phyloP scores from a whole-genome alignment of 2,113 vertebrate genomes.

The Maccullochella peelii region DNA sequence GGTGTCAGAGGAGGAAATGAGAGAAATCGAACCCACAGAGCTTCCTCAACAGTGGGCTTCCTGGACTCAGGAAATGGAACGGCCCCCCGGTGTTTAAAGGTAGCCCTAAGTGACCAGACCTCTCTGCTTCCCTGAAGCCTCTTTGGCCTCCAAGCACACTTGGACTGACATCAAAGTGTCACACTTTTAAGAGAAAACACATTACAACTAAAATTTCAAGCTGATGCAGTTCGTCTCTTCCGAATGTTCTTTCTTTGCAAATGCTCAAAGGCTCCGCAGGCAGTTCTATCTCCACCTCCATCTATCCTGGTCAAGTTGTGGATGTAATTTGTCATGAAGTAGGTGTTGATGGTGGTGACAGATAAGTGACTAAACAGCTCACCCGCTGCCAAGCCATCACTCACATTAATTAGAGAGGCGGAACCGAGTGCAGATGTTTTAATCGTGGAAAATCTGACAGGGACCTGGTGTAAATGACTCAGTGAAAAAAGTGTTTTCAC shows the following conservation, averaged over 20 bases:
- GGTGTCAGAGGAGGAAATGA: conserved; percentile 79
- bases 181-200: conserved; percentile 70
- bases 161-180: conserved; percentile 67
- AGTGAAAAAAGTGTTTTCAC: too few species aligned
- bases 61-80: conserved; percentile 79
- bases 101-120: conserved; percentile 62
- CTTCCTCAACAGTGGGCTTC: conserved; percentile 74
- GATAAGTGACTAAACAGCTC: conserved; percentile 69
- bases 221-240: not conserved
- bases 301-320: conserved; percentile 63
- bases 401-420: conserved; percentile 51
- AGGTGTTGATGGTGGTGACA: conserved; percentile 66
- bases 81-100: conserved; percentile 64
- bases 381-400: conserved; percentile 54
- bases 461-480: conserved; percentile 3
- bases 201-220: conserved; percentile 41
- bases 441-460: conserved; percentile 41
- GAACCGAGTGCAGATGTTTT: conserved; percentile 11
- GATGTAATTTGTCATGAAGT: conserved; percentile 74
- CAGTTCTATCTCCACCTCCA: conserved; percentile 57
- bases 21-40: conserved; percentile 74
- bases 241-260: conserved; percentile 18
- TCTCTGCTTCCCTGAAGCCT: conserved; percentile 53
- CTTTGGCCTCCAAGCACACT: conserved; percentile 38
- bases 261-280: conserved; percentile 18